Evolutionary conservation across 2,888 invertebrate genomes (phyloP).

Genomic region (Dasysyrphus albostriatus): DNA sequence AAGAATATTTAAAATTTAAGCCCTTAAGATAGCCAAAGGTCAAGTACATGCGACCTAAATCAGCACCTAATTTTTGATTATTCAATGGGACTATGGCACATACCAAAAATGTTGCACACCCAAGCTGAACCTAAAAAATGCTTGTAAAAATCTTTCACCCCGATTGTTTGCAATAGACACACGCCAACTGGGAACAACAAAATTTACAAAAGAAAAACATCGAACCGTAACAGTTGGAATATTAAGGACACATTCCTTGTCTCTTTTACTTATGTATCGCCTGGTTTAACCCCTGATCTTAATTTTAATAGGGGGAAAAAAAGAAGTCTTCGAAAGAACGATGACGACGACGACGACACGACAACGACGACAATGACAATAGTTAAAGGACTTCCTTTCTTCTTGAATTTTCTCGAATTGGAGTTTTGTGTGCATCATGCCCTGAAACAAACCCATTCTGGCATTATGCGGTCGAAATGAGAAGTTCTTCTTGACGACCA

Average conservation of each 20-base stretch:
- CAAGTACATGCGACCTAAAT: background rate
- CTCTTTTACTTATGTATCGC: conserved; percentile 1
- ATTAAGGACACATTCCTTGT: conserved; percentile 16
- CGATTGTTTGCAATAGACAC: background rate
- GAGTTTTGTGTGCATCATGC: background rate
- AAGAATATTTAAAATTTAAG: no score
- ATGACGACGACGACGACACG: background rate
- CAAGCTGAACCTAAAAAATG: background rate
- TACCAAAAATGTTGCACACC: conserved; percentile 7
- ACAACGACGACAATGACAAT: background rate
- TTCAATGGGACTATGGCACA: background rate
- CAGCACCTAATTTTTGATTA: background rate
- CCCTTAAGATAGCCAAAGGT: no score
- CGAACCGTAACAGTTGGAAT: conserved; percentile 17
- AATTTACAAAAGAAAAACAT: conserved; percentile 14
- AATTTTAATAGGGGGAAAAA: background rate
- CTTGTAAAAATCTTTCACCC: background rate
- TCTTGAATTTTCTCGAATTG: background rate
- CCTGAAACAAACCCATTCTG: background rate
- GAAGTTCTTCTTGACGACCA: conserved; percentile 24
- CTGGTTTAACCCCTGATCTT: conserved; percentile 31
- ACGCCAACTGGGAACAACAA: background rate
- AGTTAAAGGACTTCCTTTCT: conserved; percentile 4
- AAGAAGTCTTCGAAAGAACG: background rate
- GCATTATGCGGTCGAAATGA: conserved; percentile 20